Percentiles rank a stretch among this genome's conserved stretches.
These are phyloP conservation scores for Mormoops blainvillei DNA, from an alignment of 2,113 vertebrate species.

Conservation along the genomic window DNA sequence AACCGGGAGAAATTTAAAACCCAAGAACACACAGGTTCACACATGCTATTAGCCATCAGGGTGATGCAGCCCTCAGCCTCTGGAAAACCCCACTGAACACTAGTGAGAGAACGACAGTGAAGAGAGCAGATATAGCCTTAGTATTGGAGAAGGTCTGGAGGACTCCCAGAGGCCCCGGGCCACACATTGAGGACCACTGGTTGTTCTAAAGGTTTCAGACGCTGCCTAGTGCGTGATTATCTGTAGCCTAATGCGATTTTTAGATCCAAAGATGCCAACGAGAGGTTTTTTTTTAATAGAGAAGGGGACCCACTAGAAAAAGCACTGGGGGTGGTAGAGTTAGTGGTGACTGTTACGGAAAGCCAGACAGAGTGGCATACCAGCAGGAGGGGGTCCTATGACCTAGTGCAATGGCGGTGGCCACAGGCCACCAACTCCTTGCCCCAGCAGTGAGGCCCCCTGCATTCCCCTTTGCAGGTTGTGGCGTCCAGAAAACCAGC, in stretches of 20 bases:
- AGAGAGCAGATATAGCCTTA: no score
- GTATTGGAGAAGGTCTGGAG: no score
- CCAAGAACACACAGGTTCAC: no score
- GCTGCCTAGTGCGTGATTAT: neutral
- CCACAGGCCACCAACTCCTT: rapidly evolving
- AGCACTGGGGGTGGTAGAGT: neutral
- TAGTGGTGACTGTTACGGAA: neutral
- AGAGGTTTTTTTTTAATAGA: neutral
- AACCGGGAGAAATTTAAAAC: no score
- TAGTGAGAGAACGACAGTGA: no score
- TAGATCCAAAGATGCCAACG: neutral
- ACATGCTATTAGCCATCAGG: no score
- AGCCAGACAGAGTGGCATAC: neutral
- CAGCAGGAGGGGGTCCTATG: neutral
- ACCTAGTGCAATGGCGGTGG: rapidly evolving
- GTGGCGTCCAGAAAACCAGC: neutral
- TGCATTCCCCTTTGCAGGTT: neutral
- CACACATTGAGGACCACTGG: no score
- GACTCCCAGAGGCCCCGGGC: no score
- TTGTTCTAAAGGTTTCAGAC: no score
- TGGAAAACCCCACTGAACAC: no score
- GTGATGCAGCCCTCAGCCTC: no score
- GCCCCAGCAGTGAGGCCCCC: neutral
- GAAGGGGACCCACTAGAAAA: neutral
- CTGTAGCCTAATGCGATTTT: neutral